Conservation (phyloP, 2,113 vertebrate genomes). For the Caracal caracal region DNA sequence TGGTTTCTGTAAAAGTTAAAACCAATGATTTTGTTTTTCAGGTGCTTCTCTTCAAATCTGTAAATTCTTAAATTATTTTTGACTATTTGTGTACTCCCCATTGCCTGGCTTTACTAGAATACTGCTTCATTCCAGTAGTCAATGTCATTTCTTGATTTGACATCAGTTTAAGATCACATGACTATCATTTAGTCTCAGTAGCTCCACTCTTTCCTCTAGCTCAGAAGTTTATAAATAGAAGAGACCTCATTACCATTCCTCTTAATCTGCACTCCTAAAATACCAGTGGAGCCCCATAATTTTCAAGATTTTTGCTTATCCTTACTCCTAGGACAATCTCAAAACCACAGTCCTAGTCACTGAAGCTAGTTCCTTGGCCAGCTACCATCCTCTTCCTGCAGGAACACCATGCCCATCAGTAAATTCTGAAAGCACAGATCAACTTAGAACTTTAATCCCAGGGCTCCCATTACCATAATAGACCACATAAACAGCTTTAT, state of each 20-base stretch:
- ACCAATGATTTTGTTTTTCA: not conserved
- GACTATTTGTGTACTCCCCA: not conserved
- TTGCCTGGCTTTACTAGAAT: not conserved
- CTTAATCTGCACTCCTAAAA: not conserved
- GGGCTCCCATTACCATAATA: not conserved
- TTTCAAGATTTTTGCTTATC: conserved; percentile 7
- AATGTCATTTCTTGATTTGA: not conserved
- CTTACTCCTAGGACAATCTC: not conserved
- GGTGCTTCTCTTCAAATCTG: not conserved
- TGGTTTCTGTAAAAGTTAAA: not conserved
- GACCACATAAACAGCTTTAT: not conserved
- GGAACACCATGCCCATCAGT: not conserved
- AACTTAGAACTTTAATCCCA: not conserved
- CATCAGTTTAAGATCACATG: not conserved
- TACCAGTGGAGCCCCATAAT: not conserved
- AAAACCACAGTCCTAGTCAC: not conserved
- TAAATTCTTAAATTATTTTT: conserved; percentile 19
- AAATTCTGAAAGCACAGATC: not conserved
- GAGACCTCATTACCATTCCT: not conserved
- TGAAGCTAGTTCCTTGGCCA: not conserved
- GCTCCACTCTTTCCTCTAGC: not conserved
- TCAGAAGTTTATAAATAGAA: not conserved
- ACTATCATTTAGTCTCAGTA: not conserved
- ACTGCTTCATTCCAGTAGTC: not conserved
- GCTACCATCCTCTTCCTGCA: not conserved